Conservation (phyloP, 1,140 invertebrate species). For the Carposina sasakii region DNA sequence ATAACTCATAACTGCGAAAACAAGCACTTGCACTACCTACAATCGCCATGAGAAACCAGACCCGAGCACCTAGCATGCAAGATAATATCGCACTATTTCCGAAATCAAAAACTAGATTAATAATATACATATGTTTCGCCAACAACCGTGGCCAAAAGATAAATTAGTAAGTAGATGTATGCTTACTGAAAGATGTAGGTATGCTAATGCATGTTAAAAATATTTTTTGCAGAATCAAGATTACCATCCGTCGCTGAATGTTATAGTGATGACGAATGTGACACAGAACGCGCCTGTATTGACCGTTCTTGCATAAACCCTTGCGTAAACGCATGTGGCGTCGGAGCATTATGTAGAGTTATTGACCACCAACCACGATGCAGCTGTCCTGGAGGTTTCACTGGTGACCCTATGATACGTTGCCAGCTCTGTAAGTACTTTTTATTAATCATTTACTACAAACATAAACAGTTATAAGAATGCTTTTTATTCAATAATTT, state of each 20-base stretch:
- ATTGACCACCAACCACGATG: constrained; percentile 84
- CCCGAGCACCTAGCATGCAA: too few relatives aligned
- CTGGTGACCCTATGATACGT: constrained; percentile 81
- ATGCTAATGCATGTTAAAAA: too few relatives aligned
- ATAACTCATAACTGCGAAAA: too few relatives aligned
- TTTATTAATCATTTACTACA: constrained; percentile 14
- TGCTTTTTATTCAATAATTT: too few relatives aligned
- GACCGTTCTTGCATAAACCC: constrained; percentile 86
- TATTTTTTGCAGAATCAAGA: constrained; percentile 62
- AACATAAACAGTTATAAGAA: background rate
- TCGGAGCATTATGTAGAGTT: constrained; percentile 84
- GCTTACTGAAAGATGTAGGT: too few relatives aligned
- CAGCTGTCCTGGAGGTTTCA: constrained; percentile 83
- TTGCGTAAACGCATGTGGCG: constrained; percentile 83
- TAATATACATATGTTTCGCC: too few relatives aligned
- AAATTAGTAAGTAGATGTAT: too few relatives aligned
- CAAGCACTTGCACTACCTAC: too few relatives aligned
- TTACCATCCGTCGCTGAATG: constrained; percentile 77
- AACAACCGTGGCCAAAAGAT: too few relatives aligned
- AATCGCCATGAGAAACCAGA: too few relatives aligned
- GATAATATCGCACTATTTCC: too few relatives aligned
- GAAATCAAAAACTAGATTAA: too few relatives aligned
- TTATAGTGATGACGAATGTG: constrained; percentile 83
- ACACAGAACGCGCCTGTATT: constrained; percentile 80
- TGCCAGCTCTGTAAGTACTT: constrained; percentile 83